These are phyloP conservation scores for Lithophane socia DNA, from an alignment of 2,888 invertebrate genomes.

Conservation along the genomic window DNA sequence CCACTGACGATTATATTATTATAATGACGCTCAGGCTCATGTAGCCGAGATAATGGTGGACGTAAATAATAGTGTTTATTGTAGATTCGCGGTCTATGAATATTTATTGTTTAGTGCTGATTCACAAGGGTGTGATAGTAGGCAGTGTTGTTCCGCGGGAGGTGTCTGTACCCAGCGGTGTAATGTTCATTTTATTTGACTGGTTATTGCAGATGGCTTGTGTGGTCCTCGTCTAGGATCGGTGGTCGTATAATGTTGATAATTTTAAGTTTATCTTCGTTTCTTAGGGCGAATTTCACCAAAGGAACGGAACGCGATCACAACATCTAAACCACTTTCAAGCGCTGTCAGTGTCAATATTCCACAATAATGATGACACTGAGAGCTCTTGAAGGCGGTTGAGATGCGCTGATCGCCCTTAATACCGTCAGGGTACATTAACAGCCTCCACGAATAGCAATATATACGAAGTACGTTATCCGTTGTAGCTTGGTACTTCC, in stretches of 20 bases:
- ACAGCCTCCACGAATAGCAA: not conserved
- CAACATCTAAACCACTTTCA: too few species aligned
- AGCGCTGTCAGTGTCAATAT: too few species aligned
- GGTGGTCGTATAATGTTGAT: not conserved
- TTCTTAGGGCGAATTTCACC: not conserved
- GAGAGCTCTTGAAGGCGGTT: too few species aligned
- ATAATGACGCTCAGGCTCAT: constrained; percentile 22
- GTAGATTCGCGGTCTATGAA: constrained; percentile 16
- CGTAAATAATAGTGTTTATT: constrained; percentile 49
- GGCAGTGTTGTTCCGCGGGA: not conserved
- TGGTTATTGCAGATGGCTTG: not conserved
- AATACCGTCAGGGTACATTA: not conserved
- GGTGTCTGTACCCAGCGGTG: constrained; percentile 30
- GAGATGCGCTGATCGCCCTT: too few species aligned
- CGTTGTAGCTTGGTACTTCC: not conserved
- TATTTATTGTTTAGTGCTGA: constrained; percentile 11
- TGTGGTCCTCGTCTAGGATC: not conserved
- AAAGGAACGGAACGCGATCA: too few species aligned
- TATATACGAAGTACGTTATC: not conserved
- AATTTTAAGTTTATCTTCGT: not conserved
- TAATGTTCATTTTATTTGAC: constrained; percentile 22
- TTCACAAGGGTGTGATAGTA: constrained; percentile 7
- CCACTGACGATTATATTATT: constrained; percentile 38
- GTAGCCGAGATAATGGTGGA: constrained; percentile 37
- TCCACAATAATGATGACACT: too few species aligned